A percentile compares a stretch with the other conserved stretches of the same genome.
These are phyloP conservation scores for Delphinapterus leucas DNA, from an alignment of 2,113 vertebrate genomes.

Conservation along the genomic window DNA sequence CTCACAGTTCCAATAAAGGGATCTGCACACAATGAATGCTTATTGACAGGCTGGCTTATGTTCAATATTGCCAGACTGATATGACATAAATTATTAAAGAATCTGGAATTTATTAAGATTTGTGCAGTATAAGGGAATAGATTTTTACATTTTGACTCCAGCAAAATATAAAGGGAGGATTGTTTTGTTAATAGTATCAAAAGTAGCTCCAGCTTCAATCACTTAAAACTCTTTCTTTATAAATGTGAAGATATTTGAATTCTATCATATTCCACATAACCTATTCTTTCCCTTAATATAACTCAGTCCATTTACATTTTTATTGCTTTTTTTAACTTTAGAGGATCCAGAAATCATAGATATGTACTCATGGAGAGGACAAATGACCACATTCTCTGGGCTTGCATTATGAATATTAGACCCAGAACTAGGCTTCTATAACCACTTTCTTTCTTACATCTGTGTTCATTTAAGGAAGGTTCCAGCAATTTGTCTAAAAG, in stretches of 20 bases:
- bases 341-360: background rate
- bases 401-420: background rate
- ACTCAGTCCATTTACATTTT: background rate
- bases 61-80: background rate
- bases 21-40: background rate
- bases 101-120: background rate
- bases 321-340: background rate
- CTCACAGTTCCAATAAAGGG: background rate
- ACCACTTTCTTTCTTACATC: conserved; percentile 14
- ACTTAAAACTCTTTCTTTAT: background rate
- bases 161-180: background rate
- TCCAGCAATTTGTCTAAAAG: conserved; percentile 29
- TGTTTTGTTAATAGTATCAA: background rate
- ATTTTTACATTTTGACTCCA: background rate
- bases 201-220: background rate
- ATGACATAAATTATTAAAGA: background rate
- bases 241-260: background rate
- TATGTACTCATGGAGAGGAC: background rate
- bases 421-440: background rate
- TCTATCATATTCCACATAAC: background rate
- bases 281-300: background rate
- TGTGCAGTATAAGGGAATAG: background rate
- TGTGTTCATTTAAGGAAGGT: background rate
- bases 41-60: background rate
- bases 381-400: background rate